phyloP scores from a whole-genome alignment of 2,888 invertebrate genomes.

The Drosophila parthenogenetica region DNA sequence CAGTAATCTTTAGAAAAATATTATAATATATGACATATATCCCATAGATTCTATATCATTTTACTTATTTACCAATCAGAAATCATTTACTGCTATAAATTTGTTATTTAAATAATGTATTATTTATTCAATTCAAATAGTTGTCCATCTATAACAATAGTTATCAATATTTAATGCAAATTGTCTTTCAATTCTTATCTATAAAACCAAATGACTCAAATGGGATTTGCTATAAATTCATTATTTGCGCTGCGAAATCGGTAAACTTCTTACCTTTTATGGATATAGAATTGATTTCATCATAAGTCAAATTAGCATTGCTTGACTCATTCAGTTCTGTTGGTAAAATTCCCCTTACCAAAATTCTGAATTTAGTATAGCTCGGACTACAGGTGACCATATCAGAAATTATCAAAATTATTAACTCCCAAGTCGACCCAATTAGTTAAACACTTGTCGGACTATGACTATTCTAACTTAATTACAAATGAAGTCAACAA shows the following conservation, averaged over 20 bases:
- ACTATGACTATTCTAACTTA: background rate
- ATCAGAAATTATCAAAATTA: background rate
- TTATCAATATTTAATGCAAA: background rate
- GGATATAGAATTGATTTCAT: background rate
- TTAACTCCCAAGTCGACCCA: slow-evolving; percentile 12
- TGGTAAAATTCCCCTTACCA: slow-evolving; percentile 1
- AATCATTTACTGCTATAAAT: too few relatives aligned
- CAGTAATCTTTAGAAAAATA: too few relatives aligned
- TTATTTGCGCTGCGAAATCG: background rate
- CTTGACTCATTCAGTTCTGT: slow-evolving; percentile 16
- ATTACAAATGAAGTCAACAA: slow-evolving; percentile 44
- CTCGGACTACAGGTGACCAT: background rate
- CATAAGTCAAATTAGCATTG: slow-evolving; percentile 12
- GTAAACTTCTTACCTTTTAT: background rate
- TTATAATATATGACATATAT: too few relatives aligned
- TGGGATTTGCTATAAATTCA: slow-evolving; percentile 1
- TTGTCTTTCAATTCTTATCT: background rate
- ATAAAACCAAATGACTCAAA: slow-evolving; percentile 13
- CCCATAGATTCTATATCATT: too few relatives aligned
- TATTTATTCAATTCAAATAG: background rate
- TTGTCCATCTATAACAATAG: background rate
- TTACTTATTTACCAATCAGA: too few relatives aligned
- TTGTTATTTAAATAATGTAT: too few relatives aligned
- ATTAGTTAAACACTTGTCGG: slow-evolving; percentile 19
- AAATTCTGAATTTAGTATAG: too few relatives aligned